These are phyloP conservation scores for Solenopsis invicta DNA, from an alignment of 1,140 invertebrate species.

Conservation along the genomic window DNA sequence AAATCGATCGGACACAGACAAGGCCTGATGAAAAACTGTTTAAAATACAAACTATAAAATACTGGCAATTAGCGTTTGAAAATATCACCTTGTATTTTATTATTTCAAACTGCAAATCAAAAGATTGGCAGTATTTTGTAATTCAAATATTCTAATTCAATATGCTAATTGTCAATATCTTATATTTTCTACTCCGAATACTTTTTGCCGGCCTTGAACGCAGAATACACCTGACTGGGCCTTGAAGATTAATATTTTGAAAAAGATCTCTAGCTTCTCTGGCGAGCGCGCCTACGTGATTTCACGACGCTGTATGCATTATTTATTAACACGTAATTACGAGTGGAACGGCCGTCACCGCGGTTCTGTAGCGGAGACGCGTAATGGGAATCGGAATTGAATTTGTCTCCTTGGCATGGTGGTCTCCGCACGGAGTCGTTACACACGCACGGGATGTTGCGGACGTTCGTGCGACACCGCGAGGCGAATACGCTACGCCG, in stretches of 20 bases:
- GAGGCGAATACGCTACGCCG: neutral
- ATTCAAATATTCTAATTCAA: no score
- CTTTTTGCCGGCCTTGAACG: no score
- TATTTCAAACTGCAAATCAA: no score
- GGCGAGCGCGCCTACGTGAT: neutral
- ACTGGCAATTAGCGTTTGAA: no score
- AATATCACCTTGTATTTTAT: no score
- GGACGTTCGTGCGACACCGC: neutral
- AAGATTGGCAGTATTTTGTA: no score
- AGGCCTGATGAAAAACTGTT: no score
- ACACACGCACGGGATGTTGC: neutral
- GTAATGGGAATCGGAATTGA: conserved; percentile 32
- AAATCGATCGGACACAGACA: no score
- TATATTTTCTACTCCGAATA: no score
- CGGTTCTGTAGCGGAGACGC: neutral
- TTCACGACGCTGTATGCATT: conserved; percentile 1
- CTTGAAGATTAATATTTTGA: neutral
- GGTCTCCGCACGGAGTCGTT: neutral
- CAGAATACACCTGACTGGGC: no score
- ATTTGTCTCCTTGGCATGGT: neutral
- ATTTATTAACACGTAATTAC: conserved; percentile 40
- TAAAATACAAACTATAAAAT: no score
- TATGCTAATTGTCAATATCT: no score
- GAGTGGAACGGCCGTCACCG: neutral
- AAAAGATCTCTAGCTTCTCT: neutral